Conservation (phyloP, 2,888 invertebrate species). For the Leucoma salicis region DNA sequence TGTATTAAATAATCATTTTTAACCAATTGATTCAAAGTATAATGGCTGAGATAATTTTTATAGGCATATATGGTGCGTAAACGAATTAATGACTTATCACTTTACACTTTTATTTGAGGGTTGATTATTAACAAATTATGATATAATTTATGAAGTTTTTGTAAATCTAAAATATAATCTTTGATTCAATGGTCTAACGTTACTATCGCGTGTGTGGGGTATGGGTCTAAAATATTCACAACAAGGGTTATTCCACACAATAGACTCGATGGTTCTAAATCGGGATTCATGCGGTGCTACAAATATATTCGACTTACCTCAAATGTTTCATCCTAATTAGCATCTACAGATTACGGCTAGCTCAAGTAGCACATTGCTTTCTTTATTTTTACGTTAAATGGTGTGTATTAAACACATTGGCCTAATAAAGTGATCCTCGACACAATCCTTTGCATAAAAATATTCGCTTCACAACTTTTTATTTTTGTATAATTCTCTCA, state of each 20-base stretch:
- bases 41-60: no score
- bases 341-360: slow-evolving; percentile 18
- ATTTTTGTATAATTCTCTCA: slow-evolving; percentile 34
- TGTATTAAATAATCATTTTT: no score
- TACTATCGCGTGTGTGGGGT: slow-evolving; percentile 44
- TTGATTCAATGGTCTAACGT: slow-evolving; percentile 49
- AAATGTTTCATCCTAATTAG: slow-evolving; percentile 17
- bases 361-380: slow-evolving; percentile 48
- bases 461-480: slow-evolving; percentile 37
- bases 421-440: slow-evolving; percentile 30
- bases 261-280: slow-evolving; percentile 34
- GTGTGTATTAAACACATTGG: slow-evolving; percentile 32
- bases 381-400: slow-evolving; percentile 39
- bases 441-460: slow-evolving; percentile 34
- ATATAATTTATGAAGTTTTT: not conserved
- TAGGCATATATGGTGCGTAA: no score
- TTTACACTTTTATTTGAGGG: not conserved
- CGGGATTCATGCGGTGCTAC: slow-evolving; percentile 32
- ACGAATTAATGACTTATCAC: no score
- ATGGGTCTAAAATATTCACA: slow-evolving; percentile 30
- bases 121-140: not conserved
- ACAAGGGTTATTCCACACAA: slow-evolving; percentile 20
- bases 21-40: no score
- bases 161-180: slow-evolving; percentile 46
- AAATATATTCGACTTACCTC: not conserved